Evolutionary conservation across 2,888 invertebrate genomes (phyloP).

Genomic region (Endotricha flammealis): DNA sequence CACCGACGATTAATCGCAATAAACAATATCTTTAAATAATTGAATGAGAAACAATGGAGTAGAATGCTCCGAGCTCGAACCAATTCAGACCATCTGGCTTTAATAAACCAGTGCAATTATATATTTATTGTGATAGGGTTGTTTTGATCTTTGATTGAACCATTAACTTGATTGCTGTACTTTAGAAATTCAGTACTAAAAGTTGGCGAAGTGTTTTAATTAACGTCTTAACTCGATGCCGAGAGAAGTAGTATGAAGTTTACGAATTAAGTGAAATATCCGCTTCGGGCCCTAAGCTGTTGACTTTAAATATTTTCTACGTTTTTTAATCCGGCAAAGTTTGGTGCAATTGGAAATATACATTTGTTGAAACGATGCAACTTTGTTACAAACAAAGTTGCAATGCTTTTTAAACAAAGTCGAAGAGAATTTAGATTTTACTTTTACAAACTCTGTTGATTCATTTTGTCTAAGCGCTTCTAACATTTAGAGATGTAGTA

Average conservation of each 20-base stretch:
- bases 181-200: constrained; percentile 73
- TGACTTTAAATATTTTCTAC: constrained; percentile 43
- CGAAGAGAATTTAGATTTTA: no score
- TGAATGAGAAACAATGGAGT: constrained; percentile 18
- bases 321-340: constrained; percentile 30
- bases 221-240: constrained; percentile 68
- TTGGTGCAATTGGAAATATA: constrained; percentile 17
- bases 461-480: no score
- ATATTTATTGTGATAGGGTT: constrained; percentile 63
- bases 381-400: constrained; percentile 8
- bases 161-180: constrained; percentile 72
- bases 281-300: constrained; percentile 48
- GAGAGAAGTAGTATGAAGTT: constrained; percentile 65
- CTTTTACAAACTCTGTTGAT: no score
- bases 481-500: no score
- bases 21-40: constrained; percentile 8
- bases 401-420: no score
- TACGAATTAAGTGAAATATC: constrained; percentile 73
- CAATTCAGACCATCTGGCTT: constrained; percentile 32
- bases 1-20: no score
- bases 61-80: constrained; percentile 21
- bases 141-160: constrained; percentile 73
- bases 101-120: constrained; percentile 44
- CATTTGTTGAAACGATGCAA: constrained; percentile 9
- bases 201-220: constrained; percentile 75